Base-by-base conservation (phyloP, 1,140 invertebrate genomes). In the Diuraphis noxia region DNA sequence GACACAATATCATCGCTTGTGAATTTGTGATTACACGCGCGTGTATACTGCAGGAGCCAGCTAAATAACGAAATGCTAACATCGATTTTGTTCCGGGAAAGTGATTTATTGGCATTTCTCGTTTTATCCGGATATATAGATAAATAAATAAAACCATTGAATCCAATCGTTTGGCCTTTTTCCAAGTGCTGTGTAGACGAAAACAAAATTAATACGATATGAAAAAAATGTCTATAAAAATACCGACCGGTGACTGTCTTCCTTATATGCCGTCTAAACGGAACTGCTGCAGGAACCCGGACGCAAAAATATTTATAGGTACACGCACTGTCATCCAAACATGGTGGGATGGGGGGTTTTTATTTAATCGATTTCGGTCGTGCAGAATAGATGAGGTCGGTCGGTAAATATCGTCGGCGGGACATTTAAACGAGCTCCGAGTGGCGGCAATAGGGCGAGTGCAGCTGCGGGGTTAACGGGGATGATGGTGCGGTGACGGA, bases 351-450 rank as follows among this genome's bases (percentile, higher is more conserved):
- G 23, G 49, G 36, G 17, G 21, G 30, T 19, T 49, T 85, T 86
- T 40, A 40, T 88, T 38, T 63, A 41, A 88, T 88, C 86, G 49
- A 88, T 88, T 63, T 19, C 36, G 86, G 38, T 88, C 52, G 85
- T 52, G n/a, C n/a, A n/a, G 43, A 86, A 86, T 85, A 87, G 36
- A 56, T 43, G 10, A 21, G 49, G 49, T 56, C 49, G 56, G 56
- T 88, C 86, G 86, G 86, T 88, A 88, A 88, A 88, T 88, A 56
- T 88, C 19, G 86, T 88, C 49, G 36, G 86, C 13, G 38, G 49
- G 86, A 87, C 85, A 63, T 88, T 88, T 88, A 88, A 88, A 88
- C 86, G 86, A 88, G 46, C 30, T 10, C n/a, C n/a, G 46, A 56
- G 85, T 21, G 30, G 21, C 40, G 36, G 81, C 3, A 23, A 8